Evolutionary conservation across 2,113 vertebrate species (phyloP).

Genomic region (Xiphophorus couchianus): DNA sequence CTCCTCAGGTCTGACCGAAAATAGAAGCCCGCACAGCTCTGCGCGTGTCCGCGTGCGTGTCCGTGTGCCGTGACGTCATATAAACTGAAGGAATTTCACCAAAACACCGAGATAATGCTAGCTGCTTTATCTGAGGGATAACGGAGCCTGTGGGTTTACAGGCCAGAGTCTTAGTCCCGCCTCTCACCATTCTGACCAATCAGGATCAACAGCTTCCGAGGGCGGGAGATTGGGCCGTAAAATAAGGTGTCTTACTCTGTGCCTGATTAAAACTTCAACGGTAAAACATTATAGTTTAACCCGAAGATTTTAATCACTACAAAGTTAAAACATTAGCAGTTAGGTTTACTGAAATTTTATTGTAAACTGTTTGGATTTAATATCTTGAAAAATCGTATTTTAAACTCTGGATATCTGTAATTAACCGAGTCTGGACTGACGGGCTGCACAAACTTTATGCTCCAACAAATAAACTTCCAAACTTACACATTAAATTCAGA

Average conservation of each 20-base stretch:
- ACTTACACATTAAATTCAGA: background rate
- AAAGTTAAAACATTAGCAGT: background rate
- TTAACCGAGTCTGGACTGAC: background rate
- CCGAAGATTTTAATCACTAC: background rate
- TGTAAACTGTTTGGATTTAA: no score
- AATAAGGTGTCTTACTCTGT: conserved; percentile 9
- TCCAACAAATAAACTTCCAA: background rate
- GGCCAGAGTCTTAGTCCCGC: background rate
- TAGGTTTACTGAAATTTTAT: background rate
- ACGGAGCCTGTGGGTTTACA: background rate
- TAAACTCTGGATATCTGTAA: background rate
- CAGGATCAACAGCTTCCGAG: background rate
- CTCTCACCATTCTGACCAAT: background rate
- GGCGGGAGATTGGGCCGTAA: background rate
- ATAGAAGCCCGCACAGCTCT: background rate
- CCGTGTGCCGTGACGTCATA: background rate
- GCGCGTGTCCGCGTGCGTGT: conserved; percentile 8
- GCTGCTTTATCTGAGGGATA: background rate
- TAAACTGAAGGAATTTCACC: background rate
- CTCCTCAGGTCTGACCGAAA: background rate
- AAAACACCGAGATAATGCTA: background rate
- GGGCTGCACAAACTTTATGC: background rate
- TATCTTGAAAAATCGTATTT: no score
- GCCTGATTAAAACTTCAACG: conserved; percentile 51
- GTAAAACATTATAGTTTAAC: background rate